phyloP scores from a whole-genome alignment of 2,113 vertebrate species.

The Microtus pennsylvanicus region DNA sequence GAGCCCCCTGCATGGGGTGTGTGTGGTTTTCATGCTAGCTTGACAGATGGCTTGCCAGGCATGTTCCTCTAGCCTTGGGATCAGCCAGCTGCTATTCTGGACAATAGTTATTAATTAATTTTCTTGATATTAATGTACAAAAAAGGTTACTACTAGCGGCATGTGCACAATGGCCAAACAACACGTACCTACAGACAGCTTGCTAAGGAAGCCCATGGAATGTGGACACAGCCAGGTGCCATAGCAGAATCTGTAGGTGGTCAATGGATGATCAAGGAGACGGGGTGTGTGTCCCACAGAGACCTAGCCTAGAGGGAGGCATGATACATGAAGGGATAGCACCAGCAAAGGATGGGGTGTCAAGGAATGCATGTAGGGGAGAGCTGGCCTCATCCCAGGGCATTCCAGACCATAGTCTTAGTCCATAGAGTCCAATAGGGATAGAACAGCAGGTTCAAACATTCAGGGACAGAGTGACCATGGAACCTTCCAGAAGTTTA shows the following conservation, averaged over 20 bases:
- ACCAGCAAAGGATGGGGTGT: background rate
- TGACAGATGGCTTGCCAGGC: background rate
- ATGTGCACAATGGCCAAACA: background rate
- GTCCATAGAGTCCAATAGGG: background rate
- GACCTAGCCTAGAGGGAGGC: background rate
- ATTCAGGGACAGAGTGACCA: background rate
- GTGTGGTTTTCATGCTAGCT: background rate
- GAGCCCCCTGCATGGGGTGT: background rate
- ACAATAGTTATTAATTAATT: background rate
- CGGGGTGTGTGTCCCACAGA: background rate
- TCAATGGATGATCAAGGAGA: background rate
- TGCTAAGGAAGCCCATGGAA: too few species aligned
- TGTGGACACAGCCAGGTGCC: background rate
- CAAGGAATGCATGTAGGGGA: background rate
- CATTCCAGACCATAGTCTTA: background rate
- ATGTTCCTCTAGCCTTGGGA: background rate
- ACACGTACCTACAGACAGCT: background rate
- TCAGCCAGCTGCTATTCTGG: background rate
- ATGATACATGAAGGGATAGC: background rate
- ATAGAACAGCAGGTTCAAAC: background rate
- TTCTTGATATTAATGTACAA: background rate
- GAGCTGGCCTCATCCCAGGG: background rate
- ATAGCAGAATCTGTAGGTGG: background rate
- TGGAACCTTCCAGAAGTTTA: background rate
- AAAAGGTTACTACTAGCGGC: background rate